Conservation (phyloP, 2,888 invertebrate species). For the Drosophila phalerata region DNA sequence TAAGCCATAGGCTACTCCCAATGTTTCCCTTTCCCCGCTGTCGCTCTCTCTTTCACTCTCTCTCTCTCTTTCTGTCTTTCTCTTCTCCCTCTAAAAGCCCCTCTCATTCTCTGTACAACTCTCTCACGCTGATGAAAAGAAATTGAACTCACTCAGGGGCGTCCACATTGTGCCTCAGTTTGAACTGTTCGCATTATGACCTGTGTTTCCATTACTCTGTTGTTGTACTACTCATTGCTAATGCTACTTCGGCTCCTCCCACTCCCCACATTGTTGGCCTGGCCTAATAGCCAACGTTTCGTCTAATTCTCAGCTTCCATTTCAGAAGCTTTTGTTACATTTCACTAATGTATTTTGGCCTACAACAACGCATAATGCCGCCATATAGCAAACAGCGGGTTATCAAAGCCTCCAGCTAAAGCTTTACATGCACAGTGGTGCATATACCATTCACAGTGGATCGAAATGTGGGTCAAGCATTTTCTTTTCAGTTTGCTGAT, state of each 20-base stretch:
- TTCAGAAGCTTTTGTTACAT: slow-evolving; percentile 65
- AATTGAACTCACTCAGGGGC: slow-evolving; percentile 51
- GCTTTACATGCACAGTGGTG: slow-evolving; percentile 39
- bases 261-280: slow-evolving; percentile 7
- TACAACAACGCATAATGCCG: slow-evolving; percentile 58
- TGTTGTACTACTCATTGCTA: slow-evolving; percentile 42
- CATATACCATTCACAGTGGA: neutral
- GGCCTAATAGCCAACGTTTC: slow-evolving; percentile 41
- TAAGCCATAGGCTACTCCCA: neutral
- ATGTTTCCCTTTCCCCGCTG: neutral
- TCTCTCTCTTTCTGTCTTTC: neutral
- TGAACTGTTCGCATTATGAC: slow-evolving; percentile 51
- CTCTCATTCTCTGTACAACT: neutral
- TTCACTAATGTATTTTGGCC: slow-evolving; percentile 72
- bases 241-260: neutral
- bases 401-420: slow-evolving; percentile 28
- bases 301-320: slow-evolving; percentile 56
- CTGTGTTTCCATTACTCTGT: slow-evolving; percentile 48
- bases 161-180: slow-evolving; percentile 45
- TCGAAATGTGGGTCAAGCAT: neutral
- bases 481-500: neutral
- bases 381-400: slow-evolving; percentile 56
- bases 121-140: slow-evolving; percentile 26
- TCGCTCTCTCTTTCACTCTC: too few species aligned
- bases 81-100: neutral